Base-by-base conservation (phyloP, 2,888 invertebrate species). In the Hanleya hanleyi region DNA sequence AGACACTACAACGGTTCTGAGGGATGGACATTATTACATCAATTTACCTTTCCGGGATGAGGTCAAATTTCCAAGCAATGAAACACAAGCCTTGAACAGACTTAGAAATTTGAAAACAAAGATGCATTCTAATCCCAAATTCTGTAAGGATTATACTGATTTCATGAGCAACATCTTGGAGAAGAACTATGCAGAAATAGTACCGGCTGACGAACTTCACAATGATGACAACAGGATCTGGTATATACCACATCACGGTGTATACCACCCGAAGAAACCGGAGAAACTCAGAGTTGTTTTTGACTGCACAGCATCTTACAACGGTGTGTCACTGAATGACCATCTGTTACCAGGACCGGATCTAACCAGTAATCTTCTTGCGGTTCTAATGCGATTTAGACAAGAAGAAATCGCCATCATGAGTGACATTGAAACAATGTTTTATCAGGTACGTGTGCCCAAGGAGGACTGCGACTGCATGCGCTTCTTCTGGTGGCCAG, bases 81-180 rank as follows among this genome's bases (percentile, higher is more conserved):
- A 18, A n/a, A 5, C 12, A 6, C 62, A 62, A 57, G 73, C 51
- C n/a, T 5, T 33, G 4, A 69, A 75, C 15, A 50, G 69, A 37
- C 61, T 75, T 7, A 26, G 29, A 35, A 12, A 51, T 32, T 29
- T 75, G 32, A 32, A 61, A 9, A 69, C 62, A n/a, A 69, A 51
- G 38, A 35, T 70, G 35, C 12, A 61, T 18, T 51, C 36, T 12
- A 61, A 70, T 49, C 22, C 50, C 2, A 50, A 65, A 57, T 70
- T 75, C 36, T 57, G 62, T 37, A 29, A 22, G 15, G 73, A 73
- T 18, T 77, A 75, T 38, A 41, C 18, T 22, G 41, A 61, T 6
- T 73, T 70, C 38, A 75, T 77, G 77, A 51, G 49, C 15, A 75
- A 70, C 26, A 70, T 77, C 1, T 66, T 77, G 29, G 57, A 70